phyloP scores from a whole-genome alignment of 2,888 invertebrate genomes.

The Gymnosoma rotundatum region DNA sequence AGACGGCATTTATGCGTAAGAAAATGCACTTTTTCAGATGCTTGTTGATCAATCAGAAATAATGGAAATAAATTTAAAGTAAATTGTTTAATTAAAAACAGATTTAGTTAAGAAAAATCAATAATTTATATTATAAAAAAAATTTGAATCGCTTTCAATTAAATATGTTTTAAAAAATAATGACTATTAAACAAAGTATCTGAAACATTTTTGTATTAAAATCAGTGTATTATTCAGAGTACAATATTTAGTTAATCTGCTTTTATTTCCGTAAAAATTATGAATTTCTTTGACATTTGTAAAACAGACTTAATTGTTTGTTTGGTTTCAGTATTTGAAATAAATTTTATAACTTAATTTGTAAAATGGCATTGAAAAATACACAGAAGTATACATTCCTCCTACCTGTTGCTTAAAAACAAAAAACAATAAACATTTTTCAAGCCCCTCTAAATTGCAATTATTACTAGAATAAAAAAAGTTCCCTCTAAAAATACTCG shows the following conservation, averaged over 20 bases:
- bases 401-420: conserved; percentile 31
- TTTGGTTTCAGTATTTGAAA: conserved; percentile 5
- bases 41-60: neutral
- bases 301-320: neutral
- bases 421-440: neutral
- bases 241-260: conserved; percentile 21
- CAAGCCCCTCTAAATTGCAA: conserved; percentile 17
- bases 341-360: conserved; percentile 42
- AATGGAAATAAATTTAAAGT: conserved; percentile 38
- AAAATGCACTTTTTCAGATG: neutral
- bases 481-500: neutral
- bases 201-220: neutral
- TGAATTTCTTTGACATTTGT: neutral
- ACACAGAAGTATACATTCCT: neutral
- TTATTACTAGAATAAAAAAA: conserved; percentile 38
- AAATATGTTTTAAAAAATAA: neutral
- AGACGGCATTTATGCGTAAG: neutral
- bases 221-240: conserved; percentile 1
- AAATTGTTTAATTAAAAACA: conserved; percentile 38
- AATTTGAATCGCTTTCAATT: neutral
- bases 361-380: conserved; percentile 31
- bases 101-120: conserved; percentile 9
- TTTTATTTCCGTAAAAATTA: conserved; percentile 31
- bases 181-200: neutral
- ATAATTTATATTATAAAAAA: conserved; percentile 5